Conservation (phyloP, 1,140 invertebrate genomes). For the Sycophaga agraensis region DNA sequence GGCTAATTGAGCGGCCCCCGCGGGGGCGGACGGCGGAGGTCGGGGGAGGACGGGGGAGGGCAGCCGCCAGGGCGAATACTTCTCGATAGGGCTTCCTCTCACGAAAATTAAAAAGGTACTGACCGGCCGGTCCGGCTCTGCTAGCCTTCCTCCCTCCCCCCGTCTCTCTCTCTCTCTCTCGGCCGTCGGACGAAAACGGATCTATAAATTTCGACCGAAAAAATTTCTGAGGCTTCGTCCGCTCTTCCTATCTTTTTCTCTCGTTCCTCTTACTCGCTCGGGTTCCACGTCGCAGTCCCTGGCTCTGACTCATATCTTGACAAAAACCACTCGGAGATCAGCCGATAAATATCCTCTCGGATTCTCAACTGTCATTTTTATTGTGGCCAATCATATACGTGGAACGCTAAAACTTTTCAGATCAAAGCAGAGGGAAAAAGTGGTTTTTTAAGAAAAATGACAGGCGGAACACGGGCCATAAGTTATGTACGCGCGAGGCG, state of each 20-base stretch:
- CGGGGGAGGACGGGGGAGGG: too few relatives aligned
- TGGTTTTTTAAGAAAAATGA: constrained; percentile 31
- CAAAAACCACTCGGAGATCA: constrained; percentile 15
- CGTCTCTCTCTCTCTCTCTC: not conserved
- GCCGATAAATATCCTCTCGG: constrained; percentile 19
- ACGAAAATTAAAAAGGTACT: constrained; percentile 25
- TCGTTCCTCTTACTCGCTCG: not conserved
- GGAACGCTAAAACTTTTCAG: not conserved
- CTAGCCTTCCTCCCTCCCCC: too few relatives aligned
- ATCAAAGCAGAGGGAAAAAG: not conserved
- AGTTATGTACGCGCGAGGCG: too few relatives aligned
- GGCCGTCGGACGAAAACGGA: not conserved
- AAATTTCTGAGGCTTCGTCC: constrained; percentile 23
- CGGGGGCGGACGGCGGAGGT: not conserved
- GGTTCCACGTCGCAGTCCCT: not conserved
- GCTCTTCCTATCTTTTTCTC: not conserved
- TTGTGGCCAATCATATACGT: constrained; percentile 20
- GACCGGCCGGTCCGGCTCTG: too few relatives aligned
- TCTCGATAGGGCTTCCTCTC: constrained; percentile 11
- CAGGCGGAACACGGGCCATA: constrained; percentile 27
- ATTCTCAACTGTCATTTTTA: constrained; percentile 21
- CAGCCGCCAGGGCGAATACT: not conserved
- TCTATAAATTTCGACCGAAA: constrained; percentile 25
- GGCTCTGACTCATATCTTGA: not conserved
- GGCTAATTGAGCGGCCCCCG: constrained; percentile 12